Evolutionary conservation across 1,140 invertebrate species (phyloP), one percentile per base, ranked within the genome.

Genomic region (Zaprionus nigranus): DNA sequence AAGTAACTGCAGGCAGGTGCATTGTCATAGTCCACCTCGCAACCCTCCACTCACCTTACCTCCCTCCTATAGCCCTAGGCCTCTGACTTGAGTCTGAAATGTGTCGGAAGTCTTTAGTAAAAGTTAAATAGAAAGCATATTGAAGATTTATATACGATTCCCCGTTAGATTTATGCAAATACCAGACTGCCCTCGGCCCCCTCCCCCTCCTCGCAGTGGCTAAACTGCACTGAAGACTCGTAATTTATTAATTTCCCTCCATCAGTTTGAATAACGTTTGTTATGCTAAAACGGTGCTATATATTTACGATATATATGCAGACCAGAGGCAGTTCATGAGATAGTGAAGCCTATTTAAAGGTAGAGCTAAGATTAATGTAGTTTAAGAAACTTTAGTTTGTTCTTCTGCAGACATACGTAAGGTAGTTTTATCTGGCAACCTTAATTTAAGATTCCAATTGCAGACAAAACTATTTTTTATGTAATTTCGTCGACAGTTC

Each of bases 61-160:
- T 28, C 7, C 6, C 20, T 0, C 24, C 43, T 22, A 6, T 7
- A 3, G 7, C 20, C 9, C 24, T 26, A 26, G 24, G 9, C 11
- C 13, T 54, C 40, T 51, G 43, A 46, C 72, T 65, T 66, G 77
- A 66, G 74, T 86, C 67, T 69, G 81, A 88, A 88, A 88, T 88
- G 84, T 88, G 84, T 88, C 84, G 84, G 84, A 88, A 88, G 84
- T 88, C 78, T 88, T 88, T 88, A 88, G 84, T 88, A 88, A 88
- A 88, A 88, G 84, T 81, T 88, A 88, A 88, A 88, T 90, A 90
- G 85, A 88, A 88, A 84, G 85, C 84, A 88, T 88, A 88, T 90
- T 70, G 62, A 78, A 88, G 84, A 88, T 88, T 88, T 88, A 88
- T 88, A 78, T 73, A 54, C 70, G 54, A 59, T 71, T 76, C 69